Conservation (phyloP, 2,113 vertebrate genomes). For the Microcebus tavaratra region DNA sequence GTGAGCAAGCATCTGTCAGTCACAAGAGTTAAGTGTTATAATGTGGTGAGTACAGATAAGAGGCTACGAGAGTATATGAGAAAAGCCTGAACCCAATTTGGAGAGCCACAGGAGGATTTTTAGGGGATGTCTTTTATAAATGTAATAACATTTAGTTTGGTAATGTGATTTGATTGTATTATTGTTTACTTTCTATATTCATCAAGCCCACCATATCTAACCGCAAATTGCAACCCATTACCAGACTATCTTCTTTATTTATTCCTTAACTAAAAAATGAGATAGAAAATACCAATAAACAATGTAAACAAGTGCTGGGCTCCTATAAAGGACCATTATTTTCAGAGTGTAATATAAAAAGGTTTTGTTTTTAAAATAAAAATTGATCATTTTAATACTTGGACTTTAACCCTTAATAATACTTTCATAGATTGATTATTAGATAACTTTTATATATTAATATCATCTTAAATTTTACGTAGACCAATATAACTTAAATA, state of each 20-base stretch:
- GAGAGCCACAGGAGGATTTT: neutral
- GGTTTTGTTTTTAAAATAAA: constrained; percentile 12
- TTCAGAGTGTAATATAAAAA: neutral
- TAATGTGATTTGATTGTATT: neutral
- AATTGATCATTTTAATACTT: neutral
- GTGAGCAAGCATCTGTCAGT: neutral
- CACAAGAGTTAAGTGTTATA: neutral
- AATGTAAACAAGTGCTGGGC: neutral
- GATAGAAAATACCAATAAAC: neutral
- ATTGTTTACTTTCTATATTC: neutral
- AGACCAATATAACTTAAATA: neutral
- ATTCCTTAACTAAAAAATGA: neutral
- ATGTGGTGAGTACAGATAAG: neutral
- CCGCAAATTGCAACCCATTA: neutral
- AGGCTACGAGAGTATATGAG: neutral
- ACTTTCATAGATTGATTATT: neutral
- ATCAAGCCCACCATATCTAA: neutral
- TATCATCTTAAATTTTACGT: neutral
- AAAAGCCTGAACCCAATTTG: neutral
- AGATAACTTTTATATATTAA: neutral
- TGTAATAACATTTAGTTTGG: neutral
- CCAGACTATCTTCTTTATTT: neutral
- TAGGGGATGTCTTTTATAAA: neutral
- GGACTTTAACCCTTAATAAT: neutral
- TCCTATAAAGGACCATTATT: neutral